Evolutionary conservation across 2,888 invertebrate species (phyloP).

Genomic region (Dorcus parallelipipedus): DNA sequence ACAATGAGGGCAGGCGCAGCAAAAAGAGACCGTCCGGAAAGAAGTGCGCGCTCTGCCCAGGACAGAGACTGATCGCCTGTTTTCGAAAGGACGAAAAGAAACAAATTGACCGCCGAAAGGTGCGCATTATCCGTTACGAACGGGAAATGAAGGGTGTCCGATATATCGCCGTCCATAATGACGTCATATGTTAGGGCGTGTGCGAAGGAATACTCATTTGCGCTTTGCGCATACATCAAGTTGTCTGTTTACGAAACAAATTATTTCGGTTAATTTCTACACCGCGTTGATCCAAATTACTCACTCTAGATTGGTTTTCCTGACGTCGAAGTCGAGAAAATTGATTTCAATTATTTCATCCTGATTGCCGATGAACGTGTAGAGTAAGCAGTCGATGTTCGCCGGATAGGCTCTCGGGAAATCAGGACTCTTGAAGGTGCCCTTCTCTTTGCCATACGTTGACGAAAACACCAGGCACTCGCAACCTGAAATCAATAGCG

Average conservation of each 20-base stretch:
- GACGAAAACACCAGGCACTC: slow-evolving; percentile 79
- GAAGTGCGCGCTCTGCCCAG: not conserved
- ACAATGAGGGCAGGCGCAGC: too few relatives aligned
- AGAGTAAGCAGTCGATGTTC: slow-evolving; percentile 76
- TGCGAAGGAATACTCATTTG: not conserved
- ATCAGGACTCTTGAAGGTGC: slow-evolving; percentile 80
- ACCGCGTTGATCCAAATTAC: slow-evolving; percentile 39
- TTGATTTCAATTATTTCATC: slow-evolving; percentile 80
- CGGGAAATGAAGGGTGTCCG: not conserved
- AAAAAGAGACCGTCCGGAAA: too few relatives aligned
- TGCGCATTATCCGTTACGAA: not conserved
- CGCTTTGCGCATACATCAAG: too few relatives aligned
- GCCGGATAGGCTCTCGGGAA: slow-evolving; percentile 73
- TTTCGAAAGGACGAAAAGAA: not conserved
- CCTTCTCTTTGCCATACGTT: slow-evolving; percentile 73
- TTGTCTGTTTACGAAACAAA: too few relatives aligned
- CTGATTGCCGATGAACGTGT: slow-evolving; percentile 74
- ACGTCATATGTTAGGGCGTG: not conserved
- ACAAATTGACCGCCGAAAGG: not conserved
- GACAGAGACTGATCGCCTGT: not conserved
- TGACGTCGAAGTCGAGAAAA: slow-evolving; percentile 76
- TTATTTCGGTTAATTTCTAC: too few relatives aligned
- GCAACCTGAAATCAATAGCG: slow-evolving; percentile 63
- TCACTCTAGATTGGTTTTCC: slow-evolving; percentile 65
- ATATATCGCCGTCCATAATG: not conserved